phyloP scores from a whole-genome alignment of 2,797 vertebrate species.

The Halcyon chelicuti region DNA sequence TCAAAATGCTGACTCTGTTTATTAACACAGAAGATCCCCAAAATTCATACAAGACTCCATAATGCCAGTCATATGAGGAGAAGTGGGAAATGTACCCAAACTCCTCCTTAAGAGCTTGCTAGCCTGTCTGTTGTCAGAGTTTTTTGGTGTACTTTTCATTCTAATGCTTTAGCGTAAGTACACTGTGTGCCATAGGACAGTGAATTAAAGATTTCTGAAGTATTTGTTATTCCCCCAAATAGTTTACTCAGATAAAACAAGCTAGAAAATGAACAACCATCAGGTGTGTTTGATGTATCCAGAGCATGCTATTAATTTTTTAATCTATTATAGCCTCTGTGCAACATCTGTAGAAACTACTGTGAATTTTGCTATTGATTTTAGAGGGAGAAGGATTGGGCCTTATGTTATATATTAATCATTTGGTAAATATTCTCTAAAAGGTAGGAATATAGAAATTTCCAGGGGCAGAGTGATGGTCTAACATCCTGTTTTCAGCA shows the following conservation, averaged over 20 bases:
- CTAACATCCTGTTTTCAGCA: conserved; percentile 53
- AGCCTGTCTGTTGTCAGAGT: neutral
- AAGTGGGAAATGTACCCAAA: neutral
- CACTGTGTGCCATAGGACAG: neutral
- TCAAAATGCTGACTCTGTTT: neutral
- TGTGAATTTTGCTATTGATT: neutral
- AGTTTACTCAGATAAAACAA: neutral
- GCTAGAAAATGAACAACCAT: neutral
- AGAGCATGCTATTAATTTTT: neutral
- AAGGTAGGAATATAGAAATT: neutral
- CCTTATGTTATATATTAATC: neutral
- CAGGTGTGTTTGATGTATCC: neutral
- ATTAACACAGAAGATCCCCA: neutral
- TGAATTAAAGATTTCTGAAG: neutral
- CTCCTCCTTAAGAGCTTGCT: neutral
- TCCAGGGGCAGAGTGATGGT: neutral
- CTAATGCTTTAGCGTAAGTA: neutral
- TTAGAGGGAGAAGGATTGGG: neutral
- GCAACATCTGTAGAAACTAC: neutral
- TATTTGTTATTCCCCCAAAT: neutral
- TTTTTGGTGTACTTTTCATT: neutral
- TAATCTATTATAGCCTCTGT: neutral
- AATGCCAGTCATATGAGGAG: neutral
- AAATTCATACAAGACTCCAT: neutral
- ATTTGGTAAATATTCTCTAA: neutral